Conservation (phyloP, 2,888 invertebrate genomes). For the Zygothrica quintamaculata region DNA sequence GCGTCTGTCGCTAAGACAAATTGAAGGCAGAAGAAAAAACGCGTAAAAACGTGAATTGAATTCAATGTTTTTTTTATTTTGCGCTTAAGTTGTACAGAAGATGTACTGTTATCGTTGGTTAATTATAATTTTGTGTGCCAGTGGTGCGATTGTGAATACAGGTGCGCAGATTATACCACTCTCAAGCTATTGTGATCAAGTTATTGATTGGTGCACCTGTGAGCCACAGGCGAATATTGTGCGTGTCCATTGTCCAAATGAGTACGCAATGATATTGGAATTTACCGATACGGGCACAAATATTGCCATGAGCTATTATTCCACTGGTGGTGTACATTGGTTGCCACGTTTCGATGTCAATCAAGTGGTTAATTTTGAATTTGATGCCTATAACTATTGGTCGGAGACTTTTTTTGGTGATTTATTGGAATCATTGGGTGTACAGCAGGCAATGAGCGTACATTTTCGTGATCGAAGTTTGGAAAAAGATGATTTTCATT, state of each 20-base stretch:
- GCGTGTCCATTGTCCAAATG: slow-evolving; percentile 52
- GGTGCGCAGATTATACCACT: slow-evolving; percentile 60
- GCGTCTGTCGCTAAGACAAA: background rate
- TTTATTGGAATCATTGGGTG: slow-evolving; percentile 49
- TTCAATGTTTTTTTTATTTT: slow-evolving; percentile 32
- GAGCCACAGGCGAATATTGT: slow-evolving; percentile 66
- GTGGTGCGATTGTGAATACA: slow-evolving; percentile 16
- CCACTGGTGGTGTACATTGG: slow-evolving; percentile 36
- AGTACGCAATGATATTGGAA: slow-evolving; percentile 63
- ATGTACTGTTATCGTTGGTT: slow-evolving; percentile 45
- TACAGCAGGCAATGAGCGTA: slow-evolving; percentile 44
- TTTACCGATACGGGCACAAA: slow-evolving; percentile 49
- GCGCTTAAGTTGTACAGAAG: slow-evolving; percentile 18
- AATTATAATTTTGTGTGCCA: slow-evolving; percentile 11
- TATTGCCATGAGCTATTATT: slow-evolving; percentile 64
- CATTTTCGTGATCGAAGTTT: slow-evolving; percentile 63
- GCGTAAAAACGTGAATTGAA: slow-evolving; percentile 11
- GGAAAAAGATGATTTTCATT: slow-evolving; percentile 28
- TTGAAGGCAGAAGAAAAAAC: slow-evolving; percentile 12
- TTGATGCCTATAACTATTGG: slow-evolving; percentile 69
- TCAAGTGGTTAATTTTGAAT: slow-evolving; percentile 58
- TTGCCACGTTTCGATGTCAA: slow-evolving; percentile 55
- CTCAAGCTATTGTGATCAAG: slow-evolving; percentile 53
- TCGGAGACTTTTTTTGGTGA: slow-evolving; percentile 56
- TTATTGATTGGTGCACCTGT: slow-evolving; percentile 44